A percentile compares a stretch with the other conserved stretches of the same genome.
Conservation (phyloP, 1,140 invertebrate genomes). For the Triops cancriformis region DNA sequence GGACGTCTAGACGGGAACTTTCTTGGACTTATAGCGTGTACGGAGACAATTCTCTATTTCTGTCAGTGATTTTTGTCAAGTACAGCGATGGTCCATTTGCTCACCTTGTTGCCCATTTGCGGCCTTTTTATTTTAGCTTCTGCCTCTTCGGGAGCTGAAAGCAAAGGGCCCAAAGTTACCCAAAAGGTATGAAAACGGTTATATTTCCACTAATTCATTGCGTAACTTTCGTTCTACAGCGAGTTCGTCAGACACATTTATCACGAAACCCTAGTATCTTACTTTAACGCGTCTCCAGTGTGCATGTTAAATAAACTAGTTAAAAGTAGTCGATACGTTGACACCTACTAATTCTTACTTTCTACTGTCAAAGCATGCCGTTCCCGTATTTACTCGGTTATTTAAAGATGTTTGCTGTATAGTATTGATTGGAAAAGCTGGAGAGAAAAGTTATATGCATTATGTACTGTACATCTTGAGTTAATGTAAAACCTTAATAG, state of each 20-base stretch:
- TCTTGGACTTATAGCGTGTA: neutral
- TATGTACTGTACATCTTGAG: too few species aligned
- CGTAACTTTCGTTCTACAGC: neutral
- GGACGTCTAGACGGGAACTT: neutral
- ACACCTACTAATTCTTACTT: too few species aligned
- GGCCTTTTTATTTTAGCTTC: conserved; percentile 15
- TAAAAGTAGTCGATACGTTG: too few species aligned
- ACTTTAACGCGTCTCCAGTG: too few species aligned
- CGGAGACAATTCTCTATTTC: neutral
- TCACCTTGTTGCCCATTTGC: neutral
- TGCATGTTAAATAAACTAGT: too few species aligned
- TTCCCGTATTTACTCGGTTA: too few species aligned
- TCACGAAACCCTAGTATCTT: neutral
- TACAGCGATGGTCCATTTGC: neutral
- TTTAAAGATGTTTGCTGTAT: too few species aligned
- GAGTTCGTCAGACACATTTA: too few species aligned
- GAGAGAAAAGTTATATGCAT: too few species aligned
- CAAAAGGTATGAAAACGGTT: conserved; percentile 20
- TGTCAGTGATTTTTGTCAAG: neutral
- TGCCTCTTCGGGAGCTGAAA: conserved; percentile 8
- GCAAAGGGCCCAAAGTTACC: conserved; percentile 26
- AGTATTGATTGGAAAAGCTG: too few species aligned
- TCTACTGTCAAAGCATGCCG: too few species aligned
- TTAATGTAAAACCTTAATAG: too few species aligned
- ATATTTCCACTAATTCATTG: neutral